These are phyloP conservation scores for Drosophila macrospina DNA, from an alignment of 2,888 invertebrate species.

Conservation along the genomic window DNA sequence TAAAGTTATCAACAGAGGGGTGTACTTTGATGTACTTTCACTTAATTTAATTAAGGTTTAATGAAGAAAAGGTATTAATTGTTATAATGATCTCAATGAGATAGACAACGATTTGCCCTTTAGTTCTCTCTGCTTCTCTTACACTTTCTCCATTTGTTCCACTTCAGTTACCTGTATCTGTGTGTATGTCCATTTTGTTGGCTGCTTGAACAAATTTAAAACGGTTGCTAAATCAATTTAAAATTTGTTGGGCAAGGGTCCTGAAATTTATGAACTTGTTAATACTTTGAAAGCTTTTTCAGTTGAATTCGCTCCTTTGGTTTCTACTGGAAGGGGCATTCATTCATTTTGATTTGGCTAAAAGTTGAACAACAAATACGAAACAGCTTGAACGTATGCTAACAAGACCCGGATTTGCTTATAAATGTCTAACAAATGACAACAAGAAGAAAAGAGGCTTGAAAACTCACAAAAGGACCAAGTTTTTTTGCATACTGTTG, in stretches of 20 bases:
- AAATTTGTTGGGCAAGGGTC: constrained; percentile 26
- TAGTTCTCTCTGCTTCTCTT: background rate
- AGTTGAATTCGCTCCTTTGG: constrained; percentile 38
- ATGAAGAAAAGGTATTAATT: constrained; percentile 1
- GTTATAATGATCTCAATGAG: background rate
- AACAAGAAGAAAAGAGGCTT: constrained; percentile 30
- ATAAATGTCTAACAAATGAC: constrained; percentile 77
- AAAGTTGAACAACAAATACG: constrained; percentile 55
- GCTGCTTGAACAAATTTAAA: constrained; percentile 33
- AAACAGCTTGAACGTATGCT: constrained; percentile 50
- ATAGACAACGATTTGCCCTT: background rate
- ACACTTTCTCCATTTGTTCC: constrained; percentile 28
- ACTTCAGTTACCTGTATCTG: constrained; percentile 30
- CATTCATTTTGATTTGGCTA: constrained; percentile 62
- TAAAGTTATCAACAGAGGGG: background rate
- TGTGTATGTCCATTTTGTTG: constrained; percentile 16
- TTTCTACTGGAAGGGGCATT: constrained; percentile 1
- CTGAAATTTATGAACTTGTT: constrained; percentile 62
- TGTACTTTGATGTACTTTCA: background rate
- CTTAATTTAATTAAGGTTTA: constrained; percentile 6
- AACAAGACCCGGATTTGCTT: constrained; percentile 66
- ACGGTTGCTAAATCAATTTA: constrained; percentile 46
- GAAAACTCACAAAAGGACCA: constrained; percentile 52
- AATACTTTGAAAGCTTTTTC: constrained; percentile 73
- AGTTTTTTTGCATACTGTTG: constrained; percentile 48